Percentiles rank a stretch among this genome's conserved stretches.
These are phyloP conservation scores for Virgularia gustaviana DNA, from an alignment of 92 coral and sea anemone genomes.

Conservation along the genomic window DNA sequence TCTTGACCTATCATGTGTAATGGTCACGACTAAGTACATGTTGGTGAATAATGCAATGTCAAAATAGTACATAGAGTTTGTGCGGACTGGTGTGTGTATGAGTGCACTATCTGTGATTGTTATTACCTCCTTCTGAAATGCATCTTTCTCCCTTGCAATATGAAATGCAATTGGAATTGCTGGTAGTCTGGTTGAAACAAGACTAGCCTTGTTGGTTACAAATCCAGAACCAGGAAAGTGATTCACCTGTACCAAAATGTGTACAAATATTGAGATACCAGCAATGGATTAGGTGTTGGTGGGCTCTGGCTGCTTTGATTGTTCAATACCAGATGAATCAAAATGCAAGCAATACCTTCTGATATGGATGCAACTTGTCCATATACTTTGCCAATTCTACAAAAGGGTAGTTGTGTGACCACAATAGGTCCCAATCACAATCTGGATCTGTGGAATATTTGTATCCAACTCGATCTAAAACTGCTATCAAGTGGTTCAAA, in stretches of 20 bases:
- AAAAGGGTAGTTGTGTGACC: conserved; percentile 99
- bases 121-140: conserved; percentile 84
- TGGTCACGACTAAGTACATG: background rate
- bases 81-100: no score
- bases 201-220: conserved; percentile 84
- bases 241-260: conserved; percentile 63
- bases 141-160: conserved; percentile 73
- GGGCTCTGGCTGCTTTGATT: no score
- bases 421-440: conserved; percentile 75
- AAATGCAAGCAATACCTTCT: no score
- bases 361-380: conserved; percentile 62
- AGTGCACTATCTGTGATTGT: no score
- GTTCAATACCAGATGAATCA: no score
- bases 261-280: no score
- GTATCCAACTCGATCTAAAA: conserved; percentile 75
- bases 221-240: conserved; percentile 98
- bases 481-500: conserved; percentile 72
- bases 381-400: conserved; percentile 43
- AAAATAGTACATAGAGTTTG: no score
- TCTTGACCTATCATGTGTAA: conserved; percentile 58
- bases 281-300: no score
- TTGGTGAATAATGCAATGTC: no score
- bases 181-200: conserved; percentile 67
- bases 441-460: conserved; percentile 47
- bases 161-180: conserved; percentile 87